Evolutionary conservation across 2,888 invertebrate genomes (phyloP).

Genomic region (Epinotia nisella): DNA sequence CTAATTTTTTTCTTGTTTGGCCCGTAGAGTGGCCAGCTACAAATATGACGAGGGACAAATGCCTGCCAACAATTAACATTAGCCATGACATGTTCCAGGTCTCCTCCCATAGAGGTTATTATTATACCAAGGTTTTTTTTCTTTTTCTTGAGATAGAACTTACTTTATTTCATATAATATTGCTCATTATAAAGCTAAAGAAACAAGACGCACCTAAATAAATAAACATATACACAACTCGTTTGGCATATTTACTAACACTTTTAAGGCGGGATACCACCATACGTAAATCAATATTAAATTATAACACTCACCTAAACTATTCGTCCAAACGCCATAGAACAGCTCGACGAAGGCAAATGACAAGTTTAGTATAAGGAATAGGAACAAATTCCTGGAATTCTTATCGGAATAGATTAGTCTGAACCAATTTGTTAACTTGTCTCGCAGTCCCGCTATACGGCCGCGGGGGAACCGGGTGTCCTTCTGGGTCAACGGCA

Average conservation of each 20-base stretch:
- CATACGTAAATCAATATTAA: neutral
- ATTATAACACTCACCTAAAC: conserved; percentile 86
- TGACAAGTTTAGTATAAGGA: conserved; percentile 95
- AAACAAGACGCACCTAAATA: conserved; percentile 6
- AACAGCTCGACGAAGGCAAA: conserved; percentile 98
- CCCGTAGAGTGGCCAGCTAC: too few species aligned
- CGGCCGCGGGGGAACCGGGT: conserved; percentile 82
- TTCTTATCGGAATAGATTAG: conserved; percentile 96
- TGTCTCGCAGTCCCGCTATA: conserved; percentile 88
- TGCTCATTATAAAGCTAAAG: neutral
- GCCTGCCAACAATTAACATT: too few species aligned
- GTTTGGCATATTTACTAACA: conserved; percentile 40
- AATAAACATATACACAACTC: conserved; percentile 8
- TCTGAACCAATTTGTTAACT: conserved; percentile 90
- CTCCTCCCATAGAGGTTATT: too few species aligned
- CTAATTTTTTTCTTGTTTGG: too few species aligned
- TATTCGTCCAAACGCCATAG: conserved; percentile 96
- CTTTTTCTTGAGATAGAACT: too few species aligned
- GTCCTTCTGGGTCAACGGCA: conserved; percentile 91
- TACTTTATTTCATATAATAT: too few species aligned
- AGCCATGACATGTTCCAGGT: too few species aligned
- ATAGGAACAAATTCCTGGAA: conserved; percentile 96
- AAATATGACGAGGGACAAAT: too few species aligned
- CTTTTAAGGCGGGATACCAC: neutral
- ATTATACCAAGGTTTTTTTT: too few species aligned